Evolutionary conservation across 2,113 vertebrate genomes (phyloP), one percentile per base, ranked within the genome.

Genomic region (Odocoileus virginianus): DNA sequence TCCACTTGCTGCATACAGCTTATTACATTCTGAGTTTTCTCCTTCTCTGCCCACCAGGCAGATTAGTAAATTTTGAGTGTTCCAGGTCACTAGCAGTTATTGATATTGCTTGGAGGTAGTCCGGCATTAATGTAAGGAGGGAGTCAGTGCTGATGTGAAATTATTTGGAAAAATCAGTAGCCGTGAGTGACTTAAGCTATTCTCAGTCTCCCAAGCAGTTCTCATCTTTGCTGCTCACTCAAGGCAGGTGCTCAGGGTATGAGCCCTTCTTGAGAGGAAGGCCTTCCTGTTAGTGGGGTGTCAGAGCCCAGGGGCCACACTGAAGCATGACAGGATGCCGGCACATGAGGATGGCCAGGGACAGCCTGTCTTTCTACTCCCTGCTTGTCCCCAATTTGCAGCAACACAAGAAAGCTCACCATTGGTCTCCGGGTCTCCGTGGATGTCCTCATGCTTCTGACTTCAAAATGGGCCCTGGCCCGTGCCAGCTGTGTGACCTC

Each of bases 391-490:
- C 21, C 4, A 3, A 33, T 74, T 28, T 50, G 10, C 47, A 40
- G 30, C 40, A 12, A 21, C 5, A 19, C 5, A 2, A 54, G 45
- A 21, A 19, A 17, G 19, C 74, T 60, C 58, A 30, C 11, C 58
- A 2, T 23, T 3, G 14, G 27, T 27, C 25, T n/a, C 27, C 0
- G 0, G 33, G 50, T 67, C 17, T 30, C 36, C 12, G 1, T 12
- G 6, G 12, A 19, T 60, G 45, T 28, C 12, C 9, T 43, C 27
- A 83, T 36, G 57, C 86, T 16, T 33, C 74, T 58, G 58, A 7
- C 78, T 93, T 36, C 16, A 36, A 19, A 9, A 0, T 36, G 67
- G 23, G 23, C 45, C 52, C 36, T 61, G 52, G 45, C 16, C 0
- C 4, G 0, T 6, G 25, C 54, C 27, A 30, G 27, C 45, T 71